Conservation (phyloP, 2,888 invertebrate genomes). For the Brachyptera risi region DNA sequence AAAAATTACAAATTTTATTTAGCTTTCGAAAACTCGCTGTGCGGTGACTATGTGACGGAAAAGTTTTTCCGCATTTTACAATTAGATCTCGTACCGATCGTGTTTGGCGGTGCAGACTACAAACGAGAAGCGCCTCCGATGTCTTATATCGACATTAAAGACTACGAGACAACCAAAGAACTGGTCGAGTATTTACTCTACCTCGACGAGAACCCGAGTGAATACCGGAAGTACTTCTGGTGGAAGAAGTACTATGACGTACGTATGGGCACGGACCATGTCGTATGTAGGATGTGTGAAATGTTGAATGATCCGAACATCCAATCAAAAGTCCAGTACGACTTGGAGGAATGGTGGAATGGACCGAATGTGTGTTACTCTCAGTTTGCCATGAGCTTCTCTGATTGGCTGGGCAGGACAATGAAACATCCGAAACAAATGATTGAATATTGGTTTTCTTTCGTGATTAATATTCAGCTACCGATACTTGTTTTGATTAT, state of each 20-base stretch:
- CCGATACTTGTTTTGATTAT: too few species aligned
- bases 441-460: too few species aligned
- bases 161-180: too few species aligned
- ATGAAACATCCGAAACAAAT: too few species aligned
- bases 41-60: not conserved
- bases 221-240: not conserved
- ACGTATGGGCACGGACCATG: not conserved
- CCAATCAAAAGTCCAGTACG: too few species aligned
- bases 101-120: not conserved
- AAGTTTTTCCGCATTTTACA: not conserved
- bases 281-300: not conserved
- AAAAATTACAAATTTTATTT: not conserved
- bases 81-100: not conserved
- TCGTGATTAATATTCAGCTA: too few species aligned
- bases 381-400: not conserved
- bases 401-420: too few species aligned
- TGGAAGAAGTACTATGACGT: not conserved
- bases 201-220: not conserved
- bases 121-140: not conserved
- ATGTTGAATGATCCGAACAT: not conserved
- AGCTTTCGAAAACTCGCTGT: not conserved
- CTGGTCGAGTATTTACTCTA: not conserved
- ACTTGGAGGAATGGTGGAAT: not conserved
- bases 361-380: not conserved
- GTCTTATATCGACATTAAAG: not conserved